Conservation (phyloP, 2,113 vertebrate species). For the Noctilio leporinus region DNA sequence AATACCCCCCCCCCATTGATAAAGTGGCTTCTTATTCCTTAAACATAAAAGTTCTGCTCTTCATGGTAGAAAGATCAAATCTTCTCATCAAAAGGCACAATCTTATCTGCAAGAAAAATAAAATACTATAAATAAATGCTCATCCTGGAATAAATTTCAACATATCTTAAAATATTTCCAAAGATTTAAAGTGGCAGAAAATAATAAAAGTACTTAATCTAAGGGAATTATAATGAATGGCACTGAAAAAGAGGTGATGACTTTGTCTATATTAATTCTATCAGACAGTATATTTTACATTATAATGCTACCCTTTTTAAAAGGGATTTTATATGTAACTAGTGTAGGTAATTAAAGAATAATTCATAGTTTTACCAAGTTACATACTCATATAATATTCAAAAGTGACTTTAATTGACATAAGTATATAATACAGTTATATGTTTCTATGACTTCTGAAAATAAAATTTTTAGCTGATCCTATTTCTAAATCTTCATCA, state of each 20-base stretch:
- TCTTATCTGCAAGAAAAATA: conserved; percentile 77
- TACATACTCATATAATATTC: not conserved
- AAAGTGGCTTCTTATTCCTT: conserved; percentile 78
- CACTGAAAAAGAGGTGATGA: not conserved
- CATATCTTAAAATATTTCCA: not conserved
- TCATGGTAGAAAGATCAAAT: conserved; percentile 74
- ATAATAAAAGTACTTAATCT: not conserved
- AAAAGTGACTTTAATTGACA: not conserved
- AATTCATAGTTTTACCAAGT: not conserved
- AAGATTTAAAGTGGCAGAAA: not conserved
- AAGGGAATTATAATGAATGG: not conserved
- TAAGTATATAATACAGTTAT: not conserved
- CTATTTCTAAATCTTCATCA: not conserved
- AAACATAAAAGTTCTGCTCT: conserved; percentile 69
- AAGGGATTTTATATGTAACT: not conserved
- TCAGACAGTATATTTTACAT: not conserved
- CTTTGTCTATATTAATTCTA: not conserved
- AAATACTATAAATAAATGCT: conserved; percentile 40
- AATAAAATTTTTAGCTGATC: not conserved
- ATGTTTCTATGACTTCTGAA: not conserved
- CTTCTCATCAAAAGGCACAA: conserved; percentile 80
- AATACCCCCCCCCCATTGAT: conserved; percentile 60
- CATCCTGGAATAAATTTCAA: not conserved
- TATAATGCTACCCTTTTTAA: not conserved
- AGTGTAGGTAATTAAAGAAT: not conserved